phyloP scores from a whole-genome alignment of 2,113 vertebrate genomes.

The Cheirogaleus medius region DNA sequence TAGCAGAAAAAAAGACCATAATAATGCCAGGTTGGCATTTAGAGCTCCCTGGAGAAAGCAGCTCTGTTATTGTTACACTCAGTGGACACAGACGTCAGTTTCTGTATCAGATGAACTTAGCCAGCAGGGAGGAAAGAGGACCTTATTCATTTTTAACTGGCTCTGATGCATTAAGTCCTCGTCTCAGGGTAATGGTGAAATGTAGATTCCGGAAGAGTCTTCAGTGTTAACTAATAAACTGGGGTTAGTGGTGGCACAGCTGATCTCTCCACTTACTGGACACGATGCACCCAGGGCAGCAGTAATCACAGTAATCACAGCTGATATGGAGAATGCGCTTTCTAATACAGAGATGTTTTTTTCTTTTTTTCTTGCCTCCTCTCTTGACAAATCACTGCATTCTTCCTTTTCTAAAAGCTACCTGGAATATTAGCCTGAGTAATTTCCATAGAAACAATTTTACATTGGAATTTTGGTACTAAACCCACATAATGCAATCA shows the following conservation, averaged over 20 bases:
- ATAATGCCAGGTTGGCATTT: not conserved
- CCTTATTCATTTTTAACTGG: not conserved
- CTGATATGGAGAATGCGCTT: not conserved
- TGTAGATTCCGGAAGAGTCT: not conserved
- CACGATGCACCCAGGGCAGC: not conserved
- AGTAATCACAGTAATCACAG: not conserved
- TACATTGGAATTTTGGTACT: not conserved
- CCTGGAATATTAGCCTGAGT: not conserved
- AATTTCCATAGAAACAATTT: not conserved
- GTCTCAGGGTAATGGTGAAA: not conserved
- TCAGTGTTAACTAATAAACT: constrained; percentile 1
- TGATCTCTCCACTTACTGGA: not conserved
- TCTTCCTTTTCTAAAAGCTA: constrained; percentile 18
- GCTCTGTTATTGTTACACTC: not conserved
- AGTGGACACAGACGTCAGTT: not conserved
- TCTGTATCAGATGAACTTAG: not conserved
- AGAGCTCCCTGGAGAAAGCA: not conserved
- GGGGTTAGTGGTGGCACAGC: constrained; percentile 7
- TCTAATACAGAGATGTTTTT: not conserved
- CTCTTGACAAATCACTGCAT: not conserved
- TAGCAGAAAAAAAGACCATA: not conserved
- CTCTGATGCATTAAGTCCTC: not conserved
- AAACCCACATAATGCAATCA: not conserved
- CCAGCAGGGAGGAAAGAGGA: not conserved
- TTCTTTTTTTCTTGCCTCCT: not conserved